Percentiles rank a stretch among this genome's conserved stretches.
Evolutionary conservation across 2,113 vertebrate species (phyloP).

Genomic region (Alosa alosa): DNA sequence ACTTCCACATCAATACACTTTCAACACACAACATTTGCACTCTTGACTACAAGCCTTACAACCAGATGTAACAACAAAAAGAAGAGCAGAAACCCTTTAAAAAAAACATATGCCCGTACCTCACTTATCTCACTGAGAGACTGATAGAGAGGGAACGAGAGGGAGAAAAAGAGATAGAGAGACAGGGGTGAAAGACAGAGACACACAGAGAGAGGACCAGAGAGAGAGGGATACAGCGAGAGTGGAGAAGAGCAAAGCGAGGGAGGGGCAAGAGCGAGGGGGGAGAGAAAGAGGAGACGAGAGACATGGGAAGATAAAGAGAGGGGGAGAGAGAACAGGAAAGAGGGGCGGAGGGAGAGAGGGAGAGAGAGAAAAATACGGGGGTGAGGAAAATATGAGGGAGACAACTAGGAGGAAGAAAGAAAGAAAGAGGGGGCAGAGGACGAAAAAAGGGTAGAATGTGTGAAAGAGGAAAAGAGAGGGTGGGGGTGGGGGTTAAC

Average conservation of each 20-base stretch:
- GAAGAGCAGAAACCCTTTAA: neutral
- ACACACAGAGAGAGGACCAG: constrained; percentile 59
- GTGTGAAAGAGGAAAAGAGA: neutral
- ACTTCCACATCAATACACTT: neutral
- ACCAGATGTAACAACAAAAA: neutral
- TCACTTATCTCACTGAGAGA: neutral
- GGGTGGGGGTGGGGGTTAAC: neutral
- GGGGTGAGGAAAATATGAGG: neutral
- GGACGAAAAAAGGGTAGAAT: neutral
- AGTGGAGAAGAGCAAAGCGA: too few relatives aligned
- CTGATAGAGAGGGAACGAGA: neutral
- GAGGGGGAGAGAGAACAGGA: neutral
- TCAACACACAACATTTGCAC: neutral
- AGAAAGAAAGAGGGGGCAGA: neutral
- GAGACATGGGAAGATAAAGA: neutral
- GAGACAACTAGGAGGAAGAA: neutral
- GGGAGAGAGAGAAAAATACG: constrained; percentile 18
- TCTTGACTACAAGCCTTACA: neutral
- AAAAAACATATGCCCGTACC: neutral
- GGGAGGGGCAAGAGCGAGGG: neutral
- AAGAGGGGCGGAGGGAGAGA: neutral
- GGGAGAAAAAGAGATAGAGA: neutral
- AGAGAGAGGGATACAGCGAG: neutral
- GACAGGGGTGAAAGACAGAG: neutral
- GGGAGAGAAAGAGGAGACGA: neutral